Evolutionary conservation across 1,140 invertebrate species (phyloP), one percentile per base, ranked within the genome.

Genomic region (Phymorhynchus buccinoides): DNA sequence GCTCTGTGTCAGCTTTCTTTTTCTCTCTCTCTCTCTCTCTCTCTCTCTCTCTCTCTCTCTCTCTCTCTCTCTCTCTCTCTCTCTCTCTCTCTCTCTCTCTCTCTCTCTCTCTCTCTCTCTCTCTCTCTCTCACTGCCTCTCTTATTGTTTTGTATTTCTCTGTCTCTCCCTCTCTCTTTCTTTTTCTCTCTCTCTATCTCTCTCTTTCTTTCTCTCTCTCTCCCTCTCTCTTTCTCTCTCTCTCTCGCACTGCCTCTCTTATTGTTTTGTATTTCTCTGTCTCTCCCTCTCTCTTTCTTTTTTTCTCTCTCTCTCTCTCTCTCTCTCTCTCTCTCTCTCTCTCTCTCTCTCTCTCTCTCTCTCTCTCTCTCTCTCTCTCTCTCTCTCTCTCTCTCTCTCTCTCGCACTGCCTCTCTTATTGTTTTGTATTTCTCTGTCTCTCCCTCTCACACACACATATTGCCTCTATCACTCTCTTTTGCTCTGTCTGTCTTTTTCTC

Each of bases 381-480:
- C 68, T 73, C 68, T 73, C 68, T 73, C 68, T 73, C 68, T 73
- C 68, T 73, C 68, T 73, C 68, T 73, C 68, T 73, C 44, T 48
- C 44, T 48, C 44, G 6, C 44, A 9, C 44, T 48, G 7, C 18
- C 44, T 48, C 44, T 48, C 68, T 73, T 73, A 9, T 73, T 73
- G 6, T 32, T 73, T 73, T 73, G 6, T 37, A 9, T 73, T 37
- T 32, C 68, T 37, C n/a, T 37, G 6, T 12, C 12, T 73, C n/a
- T 73, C 27, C n/a, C 27, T 37, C 27, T n/a, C n/a, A n/a, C n/a
- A n/a, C n/a, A n/a, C n/a, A n/a, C n/a, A n/a, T n/a, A n/a, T n/a
- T n/a, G n/a, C n/a, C n/a, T n/a, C n/a, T n/a, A n/a, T n/a, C n/a
- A n/a, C 68, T 32, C 68, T 48, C 44, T 48, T 18, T 48, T 48